Evolutionary conservation across 2,888 invertebrate species (phyloP), one percentile per base, ranked within the genome.

Genomic region (Scrobipalpa atriplicella): DNA sequence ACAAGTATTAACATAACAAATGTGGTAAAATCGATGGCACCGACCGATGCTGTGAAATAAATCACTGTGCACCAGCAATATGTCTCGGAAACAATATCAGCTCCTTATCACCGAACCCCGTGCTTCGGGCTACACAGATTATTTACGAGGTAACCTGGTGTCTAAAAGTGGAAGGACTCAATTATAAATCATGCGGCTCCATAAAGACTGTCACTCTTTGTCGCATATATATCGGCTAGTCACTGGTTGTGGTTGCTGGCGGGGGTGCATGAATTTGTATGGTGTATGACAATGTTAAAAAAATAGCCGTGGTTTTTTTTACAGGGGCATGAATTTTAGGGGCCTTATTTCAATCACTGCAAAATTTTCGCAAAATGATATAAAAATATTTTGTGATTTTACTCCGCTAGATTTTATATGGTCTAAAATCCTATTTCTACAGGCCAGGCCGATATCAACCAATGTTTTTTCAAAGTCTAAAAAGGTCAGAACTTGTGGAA

Each of bases 11-110:
- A 71, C 71, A 77, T 70, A 73, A 79, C 78, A 77, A 81, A 83
- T 85, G 84, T 85, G 80, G 80, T 82, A 85, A 84, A 74, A 71
- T 58, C 69, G 82, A 81, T 78, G 75, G 77, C 71, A 81, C 83
- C 83, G 80, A 81, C 83, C 83, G 79, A 77, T 77, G 72, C 71
- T 72, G 68, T 71, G 74, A 76, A 72, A 84, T 84, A 84, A 84
- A 84, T 84, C 84, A 84, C 81, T 66, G 16, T 38, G 29, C n/a
- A 67, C 65, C 68, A 69, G 73, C 74, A 75, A 77, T 75, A 75
- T 70, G 70, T 71, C 73, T 70, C 66, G 65, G 64, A 63, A 69
- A 67, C 65, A 67, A 64, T 75, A 72, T 75, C 72, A 66, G 65
- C 52, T 65, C 64, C 66, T 71, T 75, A 73, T 74, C 72, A 68